A percentile compares a stretch with the other conserved stretches of the same genome.
Evolutionary conservation across 1,140 invertebrate species (phyloP).

Genomic region (Physella acuta): DNA sequence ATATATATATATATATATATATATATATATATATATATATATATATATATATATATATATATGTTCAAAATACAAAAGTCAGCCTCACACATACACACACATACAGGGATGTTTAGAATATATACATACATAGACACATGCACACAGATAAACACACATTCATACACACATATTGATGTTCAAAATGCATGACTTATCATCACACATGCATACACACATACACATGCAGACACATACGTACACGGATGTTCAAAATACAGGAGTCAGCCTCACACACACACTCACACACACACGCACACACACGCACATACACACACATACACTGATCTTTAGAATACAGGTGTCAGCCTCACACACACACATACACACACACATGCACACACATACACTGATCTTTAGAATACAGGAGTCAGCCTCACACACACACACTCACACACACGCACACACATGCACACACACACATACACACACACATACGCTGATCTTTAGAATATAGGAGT

Average conservation of each 20-base stretch:
- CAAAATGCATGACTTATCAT: neutral
- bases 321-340: neutral
- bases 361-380: neutral
- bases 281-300: neutral
- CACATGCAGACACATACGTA: neutral
- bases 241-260: neutral
- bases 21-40: conserved; percentile 7
- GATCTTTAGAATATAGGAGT: neutral
- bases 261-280: neutral
- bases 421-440: too few relatives aligned
- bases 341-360: neutral
- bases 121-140: neutral
- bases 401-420: neutral
- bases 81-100: neutral
- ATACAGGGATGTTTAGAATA: neutral
- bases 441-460: neutral
- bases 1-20: conserved; percentile 16
- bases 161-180: neutral
- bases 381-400: neutral
- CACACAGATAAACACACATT: neutral
- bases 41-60: neutral
- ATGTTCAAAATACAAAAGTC: neutral
- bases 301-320: neutral
- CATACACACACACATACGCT: neutral
- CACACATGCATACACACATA: conserved; percentile 1